Percentiles rank a stretch among this genome's conserved stretches.
These are phyloP conservation scores for Drosophila truncata DNA, from an alignment of 1,140 invertebrate genomes.

Conservation along the genomic window DNA sequence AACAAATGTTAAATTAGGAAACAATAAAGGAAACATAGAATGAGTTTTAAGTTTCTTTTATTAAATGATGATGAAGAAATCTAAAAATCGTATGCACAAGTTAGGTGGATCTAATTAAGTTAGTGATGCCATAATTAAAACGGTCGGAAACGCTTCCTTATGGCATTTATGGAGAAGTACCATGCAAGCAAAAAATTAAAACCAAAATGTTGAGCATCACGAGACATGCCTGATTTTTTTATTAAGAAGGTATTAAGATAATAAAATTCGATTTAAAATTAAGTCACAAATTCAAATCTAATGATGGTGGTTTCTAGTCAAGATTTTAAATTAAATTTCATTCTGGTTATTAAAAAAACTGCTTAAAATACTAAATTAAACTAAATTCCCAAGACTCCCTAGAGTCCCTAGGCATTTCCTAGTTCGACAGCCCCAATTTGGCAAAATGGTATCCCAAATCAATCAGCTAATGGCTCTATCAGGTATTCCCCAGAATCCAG, in stretches of 20 bases:
- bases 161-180: constrained; percentile 28
- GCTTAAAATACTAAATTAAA: background rate
- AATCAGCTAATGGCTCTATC: constrained; percentile 53
- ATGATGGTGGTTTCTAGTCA: constrained; percentile 2
- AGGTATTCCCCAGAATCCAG: constrained; percentile 71
- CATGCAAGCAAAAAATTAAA: constrained; percentile 20
- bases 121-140: constrained; percentile 19
- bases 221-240: background rate
- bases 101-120: constrained; percentile 31
- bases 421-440: constrained; percentile 22
- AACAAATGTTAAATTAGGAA: background rate
- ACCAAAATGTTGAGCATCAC: constrained; percentile 14
- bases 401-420: constrained; percentile 15
- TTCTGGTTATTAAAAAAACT: constrained; percentile 21
- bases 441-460: constrained; percentile 31
- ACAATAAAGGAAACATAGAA: background rate
- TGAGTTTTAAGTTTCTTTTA: background rate
- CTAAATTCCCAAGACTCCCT: background rate
- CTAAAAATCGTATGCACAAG: background rate
- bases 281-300: constrained; percentile 7
- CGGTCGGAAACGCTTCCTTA: constrained; percentile 30
- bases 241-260: constrained; percentile 5
- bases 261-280: constrained; percentile 44
- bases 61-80: background rate
- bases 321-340: constrained; percentile 5